Base-by-base conservation (phyloP, 2,113 vertebrate genomes). In the Saccopteryx leptura region DNA sequence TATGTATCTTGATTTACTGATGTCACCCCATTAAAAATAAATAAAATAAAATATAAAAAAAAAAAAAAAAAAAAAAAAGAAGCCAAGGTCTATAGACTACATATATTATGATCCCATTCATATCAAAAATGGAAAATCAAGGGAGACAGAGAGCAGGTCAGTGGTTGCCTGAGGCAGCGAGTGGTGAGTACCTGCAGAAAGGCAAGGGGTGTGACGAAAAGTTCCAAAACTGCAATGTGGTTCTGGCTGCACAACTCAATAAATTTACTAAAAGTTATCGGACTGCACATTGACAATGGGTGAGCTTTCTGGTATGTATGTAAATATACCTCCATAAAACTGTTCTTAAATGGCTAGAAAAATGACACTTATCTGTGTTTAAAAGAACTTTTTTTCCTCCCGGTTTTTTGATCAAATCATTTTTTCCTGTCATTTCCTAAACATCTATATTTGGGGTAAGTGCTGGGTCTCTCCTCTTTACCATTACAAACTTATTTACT, bases 361-460 rank as follows among this genome's bases (percentile, higher is more conserved):
- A 78, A 75, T 60, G 6, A 61, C 8, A 39, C 14, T 58, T 58
- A 39, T 39, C 58, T 63, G 63, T 56, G 13, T 46, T 75, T 94
- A 89, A 85, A 72, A 63, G 50, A 50, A 63, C 52, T 56, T 60
- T 69, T 95, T 39, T 61, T 79, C 80, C n/a, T 85, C 52, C n/a
- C 18, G 65, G 3, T 63, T 82, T 33, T 52, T 86, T 82, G 90
- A 78, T 54, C 48, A n/a, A 91, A 52, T 52, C 18, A 86, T 65
- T 78, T 72, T 81, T 71, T 4, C 9, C 23, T 81, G 31, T 90
- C 56, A 63, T 66, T 74, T 80, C n/a, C 78, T 93, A 61, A 68
- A 58, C 21, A 66, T 13, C 39, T 72, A 10, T 63, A 39, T 85
- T 50, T 50, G 33, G 76, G 56, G 52, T 5, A 68, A 46, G 56